A percentile compares a stretch with the other conserved stretches of the same genome.
phyloP scores from a whole-genome alignment of 2,888 invertebrate species.

The Galerucella calmariensis region DNA sequence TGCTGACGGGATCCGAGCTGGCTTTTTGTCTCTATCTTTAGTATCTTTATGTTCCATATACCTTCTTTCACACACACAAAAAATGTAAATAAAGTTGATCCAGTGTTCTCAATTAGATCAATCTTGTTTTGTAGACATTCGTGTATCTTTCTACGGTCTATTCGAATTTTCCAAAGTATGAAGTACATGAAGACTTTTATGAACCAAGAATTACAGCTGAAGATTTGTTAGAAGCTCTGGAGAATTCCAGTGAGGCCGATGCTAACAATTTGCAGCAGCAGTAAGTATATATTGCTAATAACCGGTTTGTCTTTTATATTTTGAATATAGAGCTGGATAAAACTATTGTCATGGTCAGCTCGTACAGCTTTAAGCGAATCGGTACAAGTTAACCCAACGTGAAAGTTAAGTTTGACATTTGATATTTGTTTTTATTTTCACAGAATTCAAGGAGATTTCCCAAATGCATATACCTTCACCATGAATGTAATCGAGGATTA shows the following conservation, averaged over 20 bases:
- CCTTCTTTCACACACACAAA: too few relatives aligned
- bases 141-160: constrained; percentile 54
- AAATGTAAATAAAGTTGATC: too few relatives aligned
- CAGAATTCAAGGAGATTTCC: constrained; percentile 69
- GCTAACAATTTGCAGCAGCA: constrained; percentile 53
- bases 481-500: constrained; percentile 78
- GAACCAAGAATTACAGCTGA: constrained; percentile 60
- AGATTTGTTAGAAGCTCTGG: constrained; percentile 57
- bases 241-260: constrained; percentile 60
- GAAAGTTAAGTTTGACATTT: too few relatives aligned
- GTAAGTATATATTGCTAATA: constrained; percentile 42
- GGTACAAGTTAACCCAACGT: too few relatives aligned
- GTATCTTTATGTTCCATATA: too few relatives aligned
- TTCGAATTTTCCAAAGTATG: constrained; percentile 50
- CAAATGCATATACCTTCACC: constrained; percentile 80
- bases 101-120: too few relatives aligned
- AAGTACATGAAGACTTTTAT: constrained; percentile 55
- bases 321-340: too few relatives aligned
- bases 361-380: too few relatives aligned
- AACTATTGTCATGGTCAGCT: too few relatives aligned
- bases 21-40: too few relatives aligned
- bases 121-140: constrained; percentile 50
- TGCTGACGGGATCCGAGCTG: too few relatives aligned
- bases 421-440: constrained; percentile 38
- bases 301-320: neutral